Evolutionary conservation across 2,113 vertebrate species (phyloP).

Genomic region (Gymnorhina tibicen): DNA sequence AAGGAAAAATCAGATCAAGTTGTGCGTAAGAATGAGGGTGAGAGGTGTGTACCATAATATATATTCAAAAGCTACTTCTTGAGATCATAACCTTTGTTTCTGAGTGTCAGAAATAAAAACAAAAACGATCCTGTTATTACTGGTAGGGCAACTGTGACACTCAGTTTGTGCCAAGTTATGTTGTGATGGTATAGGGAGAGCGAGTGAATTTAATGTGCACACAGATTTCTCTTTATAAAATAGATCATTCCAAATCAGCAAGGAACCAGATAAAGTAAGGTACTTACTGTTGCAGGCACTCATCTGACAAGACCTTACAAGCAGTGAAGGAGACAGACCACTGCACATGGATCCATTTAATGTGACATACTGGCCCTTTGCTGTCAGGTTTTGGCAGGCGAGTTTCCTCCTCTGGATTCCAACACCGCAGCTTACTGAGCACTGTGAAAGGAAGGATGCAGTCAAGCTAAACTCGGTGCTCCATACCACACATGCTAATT

Average conservation of each 20-base stretch:
- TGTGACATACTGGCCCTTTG: slow-evolving; percentile 72
- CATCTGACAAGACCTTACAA: slow-evolving; percentile 82
- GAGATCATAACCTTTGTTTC: neutral
- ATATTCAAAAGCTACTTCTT: neutral
- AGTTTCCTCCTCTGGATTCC: slow-evolving; percentile 83
- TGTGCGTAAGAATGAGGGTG: neutral
- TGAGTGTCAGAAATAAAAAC: neutral
- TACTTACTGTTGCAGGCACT: slow-evolving; percentile 84
- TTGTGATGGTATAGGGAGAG: neutral
- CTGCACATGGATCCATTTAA: slow-evolving; percentile 71
- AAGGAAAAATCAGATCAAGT: neutral
- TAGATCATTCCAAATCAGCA: neutral
- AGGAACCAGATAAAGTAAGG: neutral
- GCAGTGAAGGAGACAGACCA: slow-evolving; percentile 65
- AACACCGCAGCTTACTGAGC: slow-evolving; percentile 86
- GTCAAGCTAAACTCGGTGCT: neutral
- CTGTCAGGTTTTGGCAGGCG: slow-evolving; percentile 76
- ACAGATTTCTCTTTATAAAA: neutral
- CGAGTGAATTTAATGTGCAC: neutral
- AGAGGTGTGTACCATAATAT: neutral
- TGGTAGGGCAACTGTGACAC: neutral
- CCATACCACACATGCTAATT: neutral
- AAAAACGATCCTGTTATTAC: neutral
- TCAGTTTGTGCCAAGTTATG: neutral
- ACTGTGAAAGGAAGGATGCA: slow-evolving; percentile 70